A percentile compares a stretch with the other conserved stretches of the same genome.
Evolutionary conservation across 1,140 invertebrate genomes (phyloP).

Genomic region (Nautilus pompilius): DNA sequence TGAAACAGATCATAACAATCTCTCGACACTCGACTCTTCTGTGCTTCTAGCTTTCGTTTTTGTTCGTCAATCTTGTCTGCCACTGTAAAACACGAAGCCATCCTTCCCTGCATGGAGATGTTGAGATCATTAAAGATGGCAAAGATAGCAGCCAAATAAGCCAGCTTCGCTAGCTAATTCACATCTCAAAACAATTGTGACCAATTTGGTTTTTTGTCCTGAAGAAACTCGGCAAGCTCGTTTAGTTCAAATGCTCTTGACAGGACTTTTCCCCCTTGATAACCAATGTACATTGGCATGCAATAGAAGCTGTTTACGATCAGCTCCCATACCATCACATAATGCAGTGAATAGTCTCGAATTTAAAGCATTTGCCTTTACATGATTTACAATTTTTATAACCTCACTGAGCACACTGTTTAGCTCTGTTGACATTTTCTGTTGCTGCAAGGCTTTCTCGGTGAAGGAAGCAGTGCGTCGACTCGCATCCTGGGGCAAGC

Average conservation of each 20-base stretch:
- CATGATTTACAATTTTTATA: conserved; percentile 7
- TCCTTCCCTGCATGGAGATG: conserved; percentile 5
- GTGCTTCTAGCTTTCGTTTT: conserved; percentile 5
- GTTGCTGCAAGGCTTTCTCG: conserved; percentile 1
- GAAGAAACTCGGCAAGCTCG: neutral
- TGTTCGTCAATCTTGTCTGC: conserved; percentile 7
- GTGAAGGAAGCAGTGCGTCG: conserved; percentile 8
- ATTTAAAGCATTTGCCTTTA: conserved; percentile 11
- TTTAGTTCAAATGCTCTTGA: neutral
- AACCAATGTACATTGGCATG: conserved; percentile 1
- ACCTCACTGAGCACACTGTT: conserved; percentile 10
- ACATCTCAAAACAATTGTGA: neutral
- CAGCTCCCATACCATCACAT: conserved; percentile 2
- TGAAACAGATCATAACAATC: neutral
- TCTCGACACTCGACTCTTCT: neutral
- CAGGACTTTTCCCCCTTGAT: neutral
- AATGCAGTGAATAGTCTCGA: conserved; percentile 5
- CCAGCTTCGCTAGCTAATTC: conserved; percentile 3
- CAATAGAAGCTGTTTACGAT: conserved; percentile 6
- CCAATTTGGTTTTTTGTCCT: neutral
- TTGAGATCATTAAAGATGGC: conserved; percentile 4
- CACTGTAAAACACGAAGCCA: conserved; percentile 6
- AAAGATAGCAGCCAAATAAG: conserved; percentile 3
- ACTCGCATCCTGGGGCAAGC: conserved; percentile 1
- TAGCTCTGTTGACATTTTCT: no score